Base-by-base conservation (phyloP, 2,888 invertebrate species). In the Xestia ashworthii region DNA sequence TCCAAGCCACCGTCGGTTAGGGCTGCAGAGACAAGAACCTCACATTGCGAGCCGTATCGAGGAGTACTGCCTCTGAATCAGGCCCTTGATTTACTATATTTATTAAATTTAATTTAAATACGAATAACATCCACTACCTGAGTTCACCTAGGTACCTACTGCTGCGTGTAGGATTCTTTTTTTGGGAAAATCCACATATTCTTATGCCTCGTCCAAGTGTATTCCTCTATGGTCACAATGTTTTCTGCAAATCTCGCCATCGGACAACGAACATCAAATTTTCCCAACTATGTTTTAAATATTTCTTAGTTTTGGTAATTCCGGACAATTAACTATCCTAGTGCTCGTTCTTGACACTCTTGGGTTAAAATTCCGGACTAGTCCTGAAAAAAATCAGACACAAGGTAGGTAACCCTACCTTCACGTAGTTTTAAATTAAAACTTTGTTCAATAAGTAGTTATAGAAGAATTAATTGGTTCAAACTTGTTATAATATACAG, bases 391-490 rank as follows among this genome's bases (percentile, higher is more conserved):
- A 65, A 8, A 8, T 3, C 44, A 44, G 1, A 65, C 19, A 14
- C 14, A 44, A 5, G 65, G 8, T 9, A 5, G 65, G 8, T 9
- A 44, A 44, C 44, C 44, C 65, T 65, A 65, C 81, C 82, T 83
- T 74, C 76, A 72, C 83, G 72, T 83, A 79, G 76, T 88, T 89
- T 84, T 80, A 83, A 87, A 83, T 89, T 89, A 82, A 89, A 88
- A 87, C 78, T 89, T 86, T 50, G 68, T 66, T 76, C 71, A 71
- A 79, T 85, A 82, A 84, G 78, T 77, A 88, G 83, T 83, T 85
- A 80, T 72, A 66, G 76, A 84, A 87, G 83, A 87, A 86, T 84
- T 86, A 88, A 89, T 87, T 86, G 80, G 79, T 74, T 48, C 71
- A 53, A 81, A 86, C 67, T 85, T 78, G 65, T 84, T 81, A 79